Base-by-base conservation (phyloP, 2,113 vertebrate species). In the Aegotheles bennettii region DNA sequence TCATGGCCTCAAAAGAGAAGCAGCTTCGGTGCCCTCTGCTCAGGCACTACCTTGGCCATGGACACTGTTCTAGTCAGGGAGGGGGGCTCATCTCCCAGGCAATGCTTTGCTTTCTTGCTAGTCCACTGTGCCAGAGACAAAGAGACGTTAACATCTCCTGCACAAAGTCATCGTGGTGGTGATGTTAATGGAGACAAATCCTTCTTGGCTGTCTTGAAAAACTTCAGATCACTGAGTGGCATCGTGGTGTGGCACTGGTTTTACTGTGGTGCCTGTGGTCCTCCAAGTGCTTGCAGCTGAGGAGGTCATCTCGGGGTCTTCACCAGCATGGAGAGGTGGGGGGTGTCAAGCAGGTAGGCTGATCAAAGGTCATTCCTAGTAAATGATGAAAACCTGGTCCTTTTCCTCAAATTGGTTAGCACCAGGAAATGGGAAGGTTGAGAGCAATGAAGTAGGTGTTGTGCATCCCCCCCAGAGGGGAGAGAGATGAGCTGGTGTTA, bases 41-140 rank as follows among this genome's bases (percentile, higher is more conserved):
- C 35, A 11, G 76, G 59, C 10, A 3, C 25, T 33, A 7, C 47
- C 56, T n/a, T 10, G 42, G 21, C 25, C 5, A 2, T 5, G 24
- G 16, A 36, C 6, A 0, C 16, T 0, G 3, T 31, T 47, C 33
- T 11, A 21, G 33, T 8, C 1, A 5, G 18, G n/a, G 29, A 5
- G 51, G 35, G 23, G 36, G 45, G 13, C 51, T 65, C 7, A 0
- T n/a, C 45, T n/a, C 36, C 56, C 1, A 2, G 40, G 33, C 11
- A 23, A 9, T 0, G 31, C 23, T 8, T 18, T 23, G 51, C 48
- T 57, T 50, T 17, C 43, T 25, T 5, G 42, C 42, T 11, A 8
- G 21, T 0, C 21, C 2, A 4, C 29, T 2, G 53, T 8, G 38
- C 23, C 16, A 26, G n/a, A 10, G 35, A 45, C 19, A 10, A 0